Percentiles rank a stretch among this genome's conserved stretches.
Evolutionary conservation across 1,140 invertebrate genomes (phyloP).

Genomic region (Trichogramma pretiosum): DNA sequence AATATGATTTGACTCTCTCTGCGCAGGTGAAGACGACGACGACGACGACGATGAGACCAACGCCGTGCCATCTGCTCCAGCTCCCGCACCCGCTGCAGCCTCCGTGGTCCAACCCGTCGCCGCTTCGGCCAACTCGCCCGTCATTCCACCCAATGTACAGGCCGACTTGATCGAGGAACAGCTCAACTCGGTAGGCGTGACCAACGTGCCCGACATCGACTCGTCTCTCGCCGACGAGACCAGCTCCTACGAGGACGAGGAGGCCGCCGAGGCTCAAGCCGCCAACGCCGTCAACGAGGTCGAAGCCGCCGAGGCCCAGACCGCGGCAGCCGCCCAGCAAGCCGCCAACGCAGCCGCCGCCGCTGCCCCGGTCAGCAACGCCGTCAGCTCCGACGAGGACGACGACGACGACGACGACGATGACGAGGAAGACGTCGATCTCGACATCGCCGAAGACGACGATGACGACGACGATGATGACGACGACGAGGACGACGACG

Average conservation of each 20-base stretch:
- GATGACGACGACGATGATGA: constrained; percentile 39
- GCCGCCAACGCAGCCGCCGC: constrained; percentile 17
- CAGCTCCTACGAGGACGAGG: constrained; percentile 52
- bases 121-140: constrained; percentile 27
- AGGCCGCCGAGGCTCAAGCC: constrained; percentile 42
- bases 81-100: constrained; percentile 21
- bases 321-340: constrained; percentile 30
- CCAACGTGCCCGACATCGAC: constrained; percentile 34
- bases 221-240: constrained; percentile 31
- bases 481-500: constrained; percentile 33
- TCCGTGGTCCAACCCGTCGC: constrained; percentile 26
- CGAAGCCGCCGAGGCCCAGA: constrained; percentile 30
- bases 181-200: constrained; percentile 35
- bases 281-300: constrained; percentile 39
- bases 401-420: constrained; percentile 46
- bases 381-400: constrained; percentile 48
- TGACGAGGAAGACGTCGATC: constrained; percentile 23
- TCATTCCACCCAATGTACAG: constrained; percentile 34
- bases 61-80: constrained; percentile 36
- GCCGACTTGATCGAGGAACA: constrained; percentile 34
- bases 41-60: constrained; percentile 58
- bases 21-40: constrained; percentile 61
- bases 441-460: constrained; percentile 46
- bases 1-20: too few relatives aligned
- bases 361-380: constrained; percentile 38